Conservation (phyloP, 2,113 vertebrate species). For the Sylvilagus bachmani region DNA sequence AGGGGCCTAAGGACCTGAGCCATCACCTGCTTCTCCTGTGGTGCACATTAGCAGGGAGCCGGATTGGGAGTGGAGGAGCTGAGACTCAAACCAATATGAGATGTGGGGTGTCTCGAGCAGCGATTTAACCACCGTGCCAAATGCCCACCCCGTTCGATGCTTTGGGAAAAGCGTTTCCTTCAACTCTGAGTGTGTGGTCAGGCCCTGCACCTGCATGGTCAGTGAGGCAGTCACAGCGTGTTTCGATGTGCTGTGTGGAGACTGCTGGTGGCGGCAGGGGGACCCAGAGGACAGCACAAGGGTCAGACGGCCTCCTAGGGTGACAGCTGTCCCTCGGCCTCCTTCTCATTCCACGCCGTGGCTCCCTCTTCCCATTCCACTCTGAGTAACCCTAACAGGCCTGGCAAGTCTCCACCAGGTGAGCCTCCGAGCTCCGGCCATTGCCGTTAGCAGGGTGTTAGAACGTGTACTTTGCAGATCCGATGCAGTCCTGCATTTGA, state of each 20-base stretch:
- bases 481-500: neutral
- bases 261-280: neutral
- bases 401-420: neutral
- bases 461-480: neutral
- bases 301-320: neutral
- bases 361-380: neutral
- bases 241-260: neutral
- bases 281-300: neutral
- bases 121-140: neutral
- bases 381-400: neutral
- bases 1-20: too few species aligned
- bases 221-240: neutral
- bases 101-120: too few species aligned
- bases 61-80: too few species aligned
- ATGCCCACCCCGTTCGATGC: too few species aligned
- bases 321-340: neutral
- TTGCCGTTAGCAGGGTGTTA: neutral
- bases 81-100: too few species aligned
- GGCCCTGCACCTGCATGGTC: neutral
- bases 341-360: fast-evolving
- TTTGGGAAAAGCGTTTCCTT: neutral
- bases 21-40: too few species aligned
- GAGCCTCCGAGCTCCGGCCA: neutral
- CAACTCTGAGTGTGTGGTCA: neutral
- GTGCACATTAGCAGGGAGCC: too few species aligned